phyloP scores from a whole-genome alignment of 2,888 invertebrate species.

The Notocelia uddmanniana region DNA sequence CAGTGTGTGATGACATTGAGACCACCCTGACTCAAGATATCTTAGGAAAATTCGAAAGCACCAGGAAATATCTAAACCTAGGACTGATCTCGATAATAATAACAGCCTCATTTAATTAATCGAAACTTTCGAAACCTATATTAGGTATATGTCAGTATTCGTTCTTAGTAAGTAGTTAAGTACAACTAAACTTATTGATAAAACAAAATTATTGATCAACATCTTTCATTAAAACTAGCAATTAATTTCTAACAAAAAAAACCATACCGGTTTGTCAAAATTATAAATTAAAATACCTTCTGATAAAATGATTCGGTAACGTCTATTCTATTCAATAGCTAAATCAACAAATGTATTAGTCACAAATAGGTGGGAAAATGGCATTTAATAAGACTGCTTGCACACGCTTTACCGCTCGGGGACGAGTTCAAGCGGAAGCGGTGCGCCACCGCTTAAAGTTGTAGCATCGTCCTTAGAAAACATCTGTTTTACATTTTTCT shows the following conservation, averaged over 20 bases:
- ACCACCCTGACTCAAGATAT: not conserved
- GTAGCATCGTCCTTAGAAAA: not conserved
- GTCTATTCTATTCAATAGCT: not conserved
- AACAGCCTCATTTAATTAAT: conserved; percentile 16
- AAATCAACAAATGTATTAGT: conserved; percentile 9
- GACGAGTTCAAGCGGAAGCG: not conserved
- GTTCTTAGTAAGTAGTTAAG: not conserved
- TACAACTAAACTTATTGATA: conserved; percentile 5
- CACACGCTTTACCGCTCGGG: not conserved
- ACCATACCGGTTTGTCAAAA: conserved; percentile 10
- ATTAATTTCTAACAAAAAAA: conserved; percentile 35
- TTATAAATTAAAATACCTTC: conserved; percentile 18
- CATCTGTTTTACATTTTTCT: too few relatives aligned
- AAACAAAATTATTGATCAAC: conserved; percentile 43
- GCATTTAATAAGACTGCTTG: not conserved
- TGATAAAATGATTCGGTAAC: conserved; percentile 4
- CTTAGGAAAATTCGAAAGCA: not conserved
- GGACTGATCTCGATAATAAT: not conserved
- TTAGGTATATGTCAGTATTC: not conserved
- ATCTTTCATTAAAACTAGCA: conserved; percentile 26
- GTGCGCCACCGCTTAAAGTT: not conserved
- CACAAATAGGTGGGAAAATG: conserved; percentile 13
- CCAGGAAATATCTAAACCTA: not conserved
- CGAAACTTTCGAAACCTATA: not conserved
- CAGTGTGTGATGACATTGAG: not conserved